Percentiles rank a stretch among this genome's conserved stretches.
These are phyloP conservation scores for Trimorus sp. DNA, from an alignment of 2,888 invertebrate species.

Conservation along the genomic window DNA sequence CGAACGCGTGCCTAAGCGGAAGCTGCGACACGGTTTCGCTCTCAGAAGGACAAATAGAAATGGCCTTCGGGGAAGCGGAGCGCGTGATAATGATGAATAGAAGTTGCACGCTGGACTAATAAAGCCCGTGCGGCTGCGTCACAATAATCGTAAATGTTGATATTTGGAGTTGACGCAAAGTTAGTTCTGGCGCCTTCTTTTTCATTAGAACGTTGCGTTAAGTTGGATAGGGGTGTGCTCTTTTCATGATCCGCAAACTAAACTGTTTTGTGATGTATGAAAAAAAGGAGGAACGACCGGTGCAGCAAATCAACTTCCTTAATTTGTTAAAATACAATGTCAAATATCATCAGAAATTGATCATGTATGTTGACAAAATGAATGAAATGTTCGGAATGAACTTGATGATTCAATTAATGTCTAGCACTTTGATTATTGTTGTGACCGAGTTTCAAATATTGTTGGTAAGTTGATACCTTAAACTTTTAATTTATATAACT, in stretches of 20 bases:
- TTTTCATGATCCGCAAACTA: too few species aligned
- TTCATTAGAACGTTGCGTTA: too few species aligned
- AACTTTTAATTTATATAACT: too few species aligned
- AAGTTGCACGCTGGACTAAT: constrained; percentile 73
- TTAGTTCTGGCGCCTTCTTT: not conserved
- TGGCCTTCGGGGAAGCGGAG: constrained; percentile 65
- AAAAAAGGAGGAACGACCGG: not conserved
- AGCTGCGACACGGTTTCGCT: constrained; percentile 79
- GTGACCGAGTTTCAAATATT: constrained; percentile 34
- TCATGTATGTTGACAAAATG: constrained; percentile 27
- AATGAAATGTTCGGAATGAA: constrained; percentile 37
- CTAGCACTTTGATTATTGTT: constrained; percentile 30
- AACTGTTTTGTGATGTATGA: constrained; percentile 30
- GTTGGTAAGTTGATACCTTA: constrained; percentile 18
- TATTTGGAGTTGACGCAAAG: constrained; percentile 20
- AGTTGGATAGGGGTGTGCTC: too few species aligned
- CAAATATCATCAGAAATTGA: constrained; percentile 38
- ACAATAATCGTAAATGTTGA: constrained; percentile 48
- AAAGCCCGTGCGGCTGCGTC: constrained; percentile 52
- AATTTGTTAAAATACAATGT: constrained; percentile 26
- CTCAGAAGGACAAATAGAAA: constrained; percentile 79
- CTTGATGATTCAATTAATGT: constrained; percentile 30
- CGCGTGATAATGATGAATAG: constrained; percentile 76
- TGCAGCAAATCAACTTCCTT: constrained; percentile 3
- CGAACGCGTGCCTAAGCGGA: constrained; percentile 74